A percentile compares a stretch with the other conserved stretches of the same genome.
phyloP scores from a whole-genome alignment of 2,888 invertebrate genomes.

The Darwinula stevensoni region DNA sequence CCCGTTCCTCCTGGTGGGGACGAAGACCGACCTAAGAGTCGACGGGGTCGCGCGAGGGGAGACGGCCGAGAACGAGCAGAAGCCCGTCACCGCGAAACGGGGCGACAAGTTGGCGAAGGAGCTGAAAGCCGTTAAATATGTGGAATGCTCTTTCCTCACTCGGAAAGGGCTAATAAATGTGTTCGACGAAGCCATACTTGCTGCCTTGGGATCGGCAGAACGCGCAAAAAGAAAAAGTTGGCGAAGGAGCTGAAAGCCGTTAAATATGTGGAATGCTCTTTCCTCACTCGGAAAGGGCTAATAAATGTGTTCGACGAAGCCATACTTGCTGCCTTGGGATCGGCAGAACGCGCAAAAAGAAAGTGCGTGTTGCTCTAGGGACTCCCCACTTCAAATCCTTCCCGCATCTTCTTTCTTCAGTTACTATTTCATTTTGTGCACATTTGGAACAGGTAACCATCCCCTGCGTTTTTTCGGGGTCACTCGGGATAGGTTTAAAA shows the following conservation, averaged over 20 bases:
- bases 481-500: too few relatives aligned
- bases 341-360: slow-evolving; percentile 21
- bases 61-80: slow-evolving; percentile 92
- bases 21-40: slow-evolving; percentile 91
- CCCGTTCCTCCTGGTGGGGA: slow-evolving; percentile 86
- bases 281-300: slow-evolving; percentile 17
- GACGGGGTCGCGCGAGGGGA: slow-evolving; percentile 32
- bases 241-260: too few relatives aligned
- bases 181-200: background rate
- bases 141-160: slow-evolving; percentile 93
- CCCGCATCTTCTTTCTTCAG: too few relatives aligned
- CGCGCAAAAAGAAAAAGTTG: too few relatives aligned
- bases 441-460: too few relatives aligned
- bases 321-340: slow-evolving; percentile 24
- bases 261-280: too few relatives aligned
- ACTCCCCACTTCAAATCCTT: background rate
- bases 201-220: too few relatives aligned
- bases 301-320: slow-evolving; percentile 28
- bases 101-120: slow-evolving; percentile 94
- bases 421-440: too few relatives aligned
- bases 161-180: slow-evolving; percentile 26
- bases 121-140: slow-evolving; percentile 94
- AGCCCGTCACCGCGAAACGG: slow-evolving; percentile 78
- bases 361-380: slow-evolving; percentile 11
- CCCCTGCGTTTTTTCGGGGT: too few relatives aligned